Conservation (phyloP, 2,113 vertebrate genomes). For the Lepisosteus oculatus region DNA sequence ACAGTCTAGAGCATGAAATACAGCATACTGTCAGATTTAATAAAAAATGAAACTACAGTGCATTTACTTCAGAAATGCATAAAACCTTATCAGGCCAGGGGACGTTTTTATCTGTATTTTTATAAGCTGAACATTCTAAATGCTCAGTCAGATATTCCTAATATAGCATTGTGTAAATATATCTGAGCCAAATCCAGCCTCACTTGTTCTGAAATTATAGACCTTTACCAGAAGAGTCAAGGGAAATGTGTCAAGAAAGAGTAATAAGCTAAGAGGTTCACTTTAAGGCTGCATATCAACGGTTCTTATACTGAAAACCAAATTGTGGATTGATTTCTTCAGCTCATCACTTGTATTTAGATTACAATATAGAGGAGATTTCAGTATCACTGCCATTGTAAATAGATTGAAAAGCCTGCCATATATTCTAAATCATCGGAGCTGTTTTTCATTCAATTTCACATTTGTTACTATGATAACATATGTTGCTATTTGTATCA, state of each 20-base stretch:
- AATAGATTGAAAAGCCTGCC: neutral
- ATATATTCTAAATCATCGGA: neutral
- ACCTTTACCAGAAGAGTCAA: conserved; percentile 36
- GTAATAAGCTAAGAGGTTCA: conserved; percentile 23
- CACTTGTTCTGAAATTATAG: conserved; percentile 37
- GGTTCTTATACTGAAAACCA: conserved; percentile 9
- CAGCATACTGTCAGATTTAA: no score
- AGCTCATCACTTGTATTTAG: conserved; percentile 11
- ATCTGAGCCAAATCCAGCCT: conserved; percentile 38
- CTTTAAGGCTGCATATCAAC: conserved; percentile 33
- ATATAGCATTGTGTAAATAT: conserved; percentile 45
- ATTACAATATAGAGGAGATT: conserved; percentile 13
- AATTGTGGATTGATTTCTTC: no score
- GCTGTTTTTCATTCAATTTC: conserved; percentile 25
- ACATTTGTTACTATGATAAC: conserved; percentile 26
- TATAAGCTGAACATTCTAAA: conserved; percentile 35
- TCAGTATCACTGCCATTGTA: neutral
- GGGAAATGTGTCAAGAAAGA: conserved; percentile 30
- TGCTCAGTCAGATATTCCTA: conserved; percentile 34
- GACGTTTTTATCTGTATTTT: no score
- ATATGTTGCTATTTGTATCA: conserved; percentile 25
- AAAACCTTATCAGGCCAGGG: no score
- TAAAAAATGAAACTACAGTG: no score
- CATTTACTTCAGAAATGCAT: no score
- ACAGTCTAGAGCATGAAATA: no score